Percentiles rank a stretch among this genome's conserved stretches.
Conservation (phyloP, 1,140 invertebrate genomes). For the Eupristina koningsbergeri region DNA sequence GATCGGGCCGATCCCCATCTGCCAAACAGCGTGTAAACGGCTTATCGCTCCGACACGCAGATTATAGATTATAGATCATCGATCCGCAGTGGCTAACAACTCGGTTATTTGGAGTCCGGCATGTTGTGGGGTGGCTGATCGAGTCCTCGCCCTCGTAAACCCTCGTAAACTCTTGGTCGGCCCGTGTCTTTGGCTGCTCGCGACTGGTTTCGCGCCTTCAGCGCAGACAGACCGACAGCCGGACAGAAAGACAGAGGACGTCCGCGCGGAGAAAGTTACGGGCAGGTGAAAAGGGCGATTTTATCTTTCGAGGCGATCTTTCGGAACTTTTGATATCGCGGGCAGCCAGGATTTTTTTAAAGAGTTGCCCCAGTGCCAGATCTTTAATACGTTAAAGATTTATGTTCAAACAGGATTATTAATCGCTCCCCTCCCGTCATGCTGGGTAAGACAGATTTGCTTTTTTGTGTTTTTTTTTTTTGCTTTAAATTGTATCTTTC, state of each 20-base stretch:
- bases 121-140: too few species aligned
- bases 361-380: not conserved
- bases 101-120: too few species aligned
- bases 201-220: not conserved
- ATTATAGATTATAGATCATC: too few species aligned
- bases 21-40: not conserved
- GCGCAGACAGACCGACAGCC: not conserved
- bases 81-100: too few species aligned
- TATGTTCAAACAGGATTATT: not conserved
- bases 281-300: not conserved
- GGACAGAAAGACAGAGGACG: too few species aligned
- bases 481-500: too few species aligned
- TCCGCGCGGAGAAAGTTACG: slow-evolving; percentile 2
- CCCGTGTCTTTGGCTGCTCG: not conserved
- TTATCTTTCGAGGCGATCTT: not conserved
- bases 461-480: too few species aligned
- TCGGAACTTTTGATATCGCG: not conserved
- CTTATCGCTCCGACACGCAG: not conserved
- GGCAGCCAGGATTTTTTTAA: not conserved
- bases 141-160: too few species aligned
- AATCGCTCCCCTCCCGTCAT: not conserved
- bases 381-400: not conserved
- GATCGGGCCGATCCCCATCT: not conserved
- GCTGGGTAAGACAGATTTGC: not conserved
- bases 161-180: too few species aligned